Conservation (phyloP, 2,113 vertebrate genomes). For the Vombatus ursinus region DNA sequence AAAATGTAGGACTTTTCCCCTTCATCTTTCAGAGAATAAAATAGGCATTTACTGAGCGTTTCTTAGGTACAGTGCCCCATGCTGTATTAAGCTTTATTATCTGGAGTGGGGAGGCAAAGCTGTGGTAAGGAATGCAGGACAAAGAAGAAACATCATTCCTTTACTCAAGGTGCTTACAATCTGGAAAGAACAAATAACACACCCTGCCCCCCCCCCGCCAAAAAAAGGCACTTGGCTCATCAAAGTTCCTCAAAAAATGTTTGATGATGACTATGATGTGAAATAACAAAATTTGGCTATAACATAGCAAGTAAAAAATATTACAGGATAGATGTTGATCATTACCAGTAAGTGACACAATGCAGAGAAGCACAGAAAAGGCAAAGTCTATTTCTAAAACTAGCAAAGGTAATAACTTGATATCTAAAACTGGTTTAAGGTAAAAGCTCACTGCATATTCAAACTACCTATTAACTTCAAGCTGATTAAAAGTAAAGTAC, state of each 20-base stretch:
- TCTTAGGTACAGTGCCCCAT: not conserved
- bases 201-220: no score
- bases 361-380: not conserved
- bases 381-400: not conserved
- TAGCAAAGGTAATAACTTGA: not conserved
- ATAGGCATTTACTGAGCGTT: not conserved
- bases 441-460: not conserved
- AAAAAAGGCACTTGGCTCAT: not conserved
- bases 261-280: not conserved
- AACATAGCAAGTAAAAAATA: constrained; percentile 9
- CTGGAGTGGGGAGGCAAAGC: no score
- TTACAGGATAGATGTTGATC: not conserved
- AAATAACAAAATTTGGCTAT: not conserved
- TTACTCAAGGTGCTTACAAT: not conserved
- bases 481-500: not conserved
- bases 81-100: not conserved
- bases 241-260: not conserved
- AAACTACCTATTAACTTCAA: not conserved
- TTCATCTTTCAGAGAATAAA: not conserved
- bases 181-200: not conserved
- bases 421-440: not conserved
- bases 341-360: not conserved
- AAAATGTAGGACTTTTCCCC: not conserved
- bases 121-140: not conserved
- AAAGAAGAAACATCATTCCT: not conserved